Conservation (phyloP, 1,140 invertebrate genomes). For the Bombus picipes region DNA sequence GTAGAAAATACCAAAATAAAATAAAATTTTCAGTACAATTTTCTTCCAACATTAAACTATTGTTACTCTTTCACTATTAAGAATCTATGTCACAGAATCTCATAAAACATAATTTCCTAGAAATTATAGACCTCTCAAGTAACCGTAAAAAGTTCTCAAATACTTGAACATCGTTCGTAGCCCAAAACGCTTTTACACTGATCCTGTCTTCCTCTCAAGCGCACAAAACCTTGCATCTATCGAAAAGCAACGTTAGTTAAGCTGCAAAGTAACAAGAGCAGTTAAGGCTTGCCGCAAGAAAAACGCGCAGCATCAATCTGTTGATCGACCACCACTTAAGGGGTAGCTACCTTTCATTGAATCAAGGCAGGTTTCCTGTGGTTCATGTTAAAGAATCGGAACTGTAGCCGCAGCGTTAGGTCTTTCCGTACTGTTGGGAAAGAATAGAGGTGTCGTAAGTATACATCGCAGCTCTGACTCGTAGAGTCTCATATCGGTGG, state of each 20-base stretch:
- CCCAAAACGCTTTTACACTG: conserved; percentile 1
- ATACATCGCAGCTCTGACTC: conserved; percentile 58
- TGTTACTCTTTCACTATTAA: too few relatives aligned
- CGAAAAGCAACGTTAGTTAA: conserved; percentile 53
- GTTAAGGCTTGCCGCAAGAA: conserved; percentile 32
- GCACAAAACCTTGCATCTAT: background rate
- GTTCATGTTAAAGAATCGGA: conserved; percentile 96
- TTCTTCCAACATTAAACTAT: too few relatives aligned
- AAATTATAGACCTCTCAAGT: background rate
- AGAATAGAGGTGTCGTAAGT: conserved; percentile 75
- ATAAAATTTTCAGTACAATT: too few relatives aligned
- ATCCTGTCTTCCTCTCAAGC: background rate
- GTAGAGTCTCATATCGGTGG: conserved; percentile 44
- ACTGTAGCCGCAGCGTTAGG: conserved; percentile 94
- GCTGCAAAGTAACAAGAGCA: conserved; percentile 47
- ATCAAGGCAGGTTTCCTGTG: conserved; percentile 92
- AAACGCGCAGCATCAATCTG: conserved; percentile 53
- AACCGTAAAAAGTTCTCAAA: background rate
- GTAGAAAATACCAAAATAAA: too few relatives aligned
- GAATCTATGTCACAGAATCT: background rate
- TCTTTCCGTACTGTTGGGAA: conserved; percentile 94
- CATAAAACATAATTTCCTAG: background rate
- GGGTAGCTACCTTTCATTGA: conserved; percentile 86
- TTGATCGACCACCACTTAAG: conserved; percentile 55
- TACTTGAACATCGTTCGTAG: background rate